These are phyloP conservation scores for Amiota communis DNA, from an alignment of 2,888 invertebrate genomes.

Conservation along the genomic window DNA sequence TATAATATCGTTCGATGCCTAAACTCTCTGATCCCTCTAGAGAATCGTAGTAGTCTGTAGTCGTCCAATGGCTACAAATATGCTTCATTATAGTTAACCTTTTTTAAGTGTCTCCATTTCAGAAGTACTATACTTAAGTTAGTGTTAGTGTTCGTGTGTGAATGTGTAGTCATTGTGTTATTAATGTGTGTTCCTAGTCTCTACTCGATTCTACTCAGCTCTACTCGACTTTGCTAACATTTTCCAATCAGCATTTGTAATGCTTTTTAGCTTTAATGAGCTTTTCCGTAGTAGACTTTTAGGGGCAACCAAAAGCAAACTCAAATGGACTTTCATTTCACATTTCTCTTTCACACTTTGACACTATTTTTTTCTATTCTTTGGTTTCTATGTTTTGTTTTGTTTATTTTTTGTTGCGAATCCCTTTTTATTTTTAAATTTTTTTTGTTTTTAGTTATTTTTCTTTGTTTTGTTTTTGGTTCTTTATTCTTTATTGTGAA, in stretches of 20 bases:
- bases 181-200: constrained; percentile 35
- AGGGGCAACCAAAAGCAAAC: not conserved
- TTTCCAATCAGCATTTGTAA: constrained; percentile 60
- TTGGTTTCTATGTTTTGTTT: not conserved
- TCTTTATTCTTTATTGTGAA: constrained; percentile 30
- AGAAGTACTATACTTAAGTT: not conserved
- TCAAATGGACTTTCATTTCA: not conserved
- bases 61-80: constrained; percentile 29
- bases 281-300: constrained; percentile 12
- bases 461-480: constrained; percentile 28
- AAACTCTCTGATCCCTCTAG: not conserved
- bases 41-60: constrained; percentile 28
- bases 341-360: constrained; percentile 14
- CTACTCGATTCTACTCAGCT: not conserved
- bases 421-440: not conserved
- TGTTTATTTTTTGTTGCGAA: not conserved
- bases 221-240: constrained; percentile 39
- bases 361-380: constrained; percentile 30
- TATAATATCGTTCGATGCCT: constrained; percentile 28
- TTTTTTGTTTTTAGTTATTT: constrained; percentile 5
- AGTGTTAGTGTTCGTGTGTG: not conserved
- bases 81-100: constrained; percentile 3
- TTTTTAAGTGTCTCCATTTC: constrained; percentile 44
- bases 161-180: constrained; percentile 24
- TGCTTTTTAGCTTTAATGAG: constrained; percentile 48